These are phyloP conservation scores for Himalopsyche phryganea DNA, from an alignment of 1,140 invertebrate genomes.

Conservation along the genomic window DNA sequence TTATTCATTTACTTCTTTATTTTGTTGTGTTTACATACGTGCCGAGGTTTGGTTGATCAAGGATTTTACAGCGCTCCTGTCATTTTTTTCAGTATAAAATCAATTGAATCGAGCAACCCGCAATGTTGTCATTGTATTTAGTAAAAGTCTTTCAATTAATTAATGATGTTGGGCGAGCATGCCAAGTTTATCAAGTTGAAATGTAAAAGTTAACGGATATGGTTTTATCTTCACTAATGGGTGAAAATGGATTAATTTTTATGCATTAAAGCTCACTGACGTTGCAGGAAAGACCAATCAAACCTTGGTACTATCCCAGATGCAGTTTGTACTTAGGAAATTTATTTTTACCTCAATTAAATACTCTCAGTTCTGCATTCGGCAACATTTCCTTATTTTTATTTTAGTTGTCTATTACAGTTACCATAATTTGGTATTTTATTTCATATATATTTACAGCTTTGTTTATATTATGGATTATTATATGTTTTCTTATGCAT, in stretches of 20 bases:
- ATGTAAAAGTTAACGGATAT: no score
- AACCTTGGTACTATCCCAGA: conserved; percentile 10
- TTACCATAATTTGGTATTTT: conserved; percentile 11
- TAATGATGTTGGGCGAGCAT: no score
- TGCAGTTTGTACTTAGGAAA: background rate
- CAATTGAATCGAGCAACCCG: no score
- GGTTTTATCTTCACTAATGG: no score
- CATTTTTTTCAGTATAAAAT: no score
- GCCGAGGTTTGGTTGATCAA: conserved; percentile 12
- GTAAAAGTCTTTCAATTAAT: no score
- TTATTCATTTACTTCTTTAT: conserved; percentile 37
- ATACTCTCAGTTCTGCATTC: background rate
- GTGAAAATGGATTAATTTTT: no score
- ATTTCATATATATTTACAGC: background rate
- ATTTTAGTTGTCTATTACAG: conserved; percentile 10
- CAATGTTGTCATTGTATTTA: no score
- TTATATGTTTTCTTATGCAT: conserved; percentile 14
- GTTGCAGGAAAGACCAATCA: no score
- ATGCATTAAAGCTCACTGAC: no score
- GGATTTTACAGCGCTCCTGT: background rate
- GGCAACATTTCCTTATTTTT: conserved; percentile 8
- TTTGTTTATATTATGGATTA: conserved; percentile 1
- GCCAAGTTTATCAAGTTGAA: no score
- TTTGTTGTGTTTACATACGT: conserved; percentile 25
- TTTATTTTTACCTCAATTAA: background rate